Evolutionary conservation across 2,113 vertebrate species (phyloP).

Genomic region (Phainopepla nitens): DNA sequence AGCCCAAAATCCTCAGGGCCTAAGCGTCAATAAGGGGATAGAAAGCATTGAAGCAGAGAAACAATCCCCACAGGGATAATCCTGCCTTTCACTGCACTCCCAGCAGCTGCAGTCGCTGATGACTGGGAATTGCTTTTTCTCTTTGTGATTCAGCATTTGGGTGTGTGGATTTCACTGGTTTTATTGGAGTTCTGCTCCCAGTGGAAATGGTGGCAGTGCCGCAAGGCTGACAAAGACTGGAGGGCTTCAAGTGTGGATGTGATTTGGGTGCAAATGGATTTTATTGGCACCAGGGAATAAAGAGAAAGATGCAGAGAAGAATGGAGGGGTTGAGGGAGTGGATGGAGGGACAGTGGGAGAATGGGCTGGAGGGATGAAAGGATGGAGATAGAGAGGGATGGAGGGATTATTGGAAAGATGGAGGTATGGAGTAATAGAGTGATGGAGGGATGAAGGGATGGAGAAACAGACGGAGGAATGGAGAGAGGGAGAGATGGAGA

Average conservation of each 20-base stretch:
- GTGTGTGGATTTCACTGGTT: not conserved
- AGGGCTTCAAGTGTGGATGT: not conserved
- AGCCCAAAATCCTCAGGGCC: not conserved
- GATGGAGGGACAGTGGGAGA: not conserved
- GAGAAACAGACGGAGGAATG: not conserved
- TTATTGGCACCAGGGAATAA: not conserved
- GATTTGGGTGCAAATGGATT: not conserved
- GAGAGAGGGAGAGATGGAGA: not conserved
- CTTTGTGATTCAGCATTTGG: not conserved
- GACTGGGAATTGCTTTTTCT: not conserved
- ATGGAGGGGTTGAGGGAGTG: not conserved
- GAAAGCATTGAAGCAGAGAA: not conserved
- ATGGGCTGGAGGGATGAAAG: not conserved
- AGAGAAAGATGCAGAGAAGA: not conserved
- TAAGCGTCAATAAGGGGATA: not conserved
- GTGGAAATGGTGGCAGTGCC: not conserved
- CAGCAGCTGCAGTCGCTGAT: not conserved
- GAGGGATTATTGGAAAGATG: not conserved
- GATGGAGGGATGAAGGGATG: not conserved
- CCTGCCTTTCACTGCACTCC: not conserved
- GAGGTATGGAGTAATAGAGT: not conserved
- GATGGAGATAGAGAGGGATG: not conserved
- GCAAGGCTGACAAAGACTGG: not conserved
- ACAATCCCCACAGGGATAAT: not conserved
- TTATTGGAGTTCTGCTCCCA: not conserved